Evolutionary conservation across 1,140 invertebrate genomes (phyloP), one percentile per base, ranked within the genome.

Genomic region (Trichonephila clavipes): DNA sequence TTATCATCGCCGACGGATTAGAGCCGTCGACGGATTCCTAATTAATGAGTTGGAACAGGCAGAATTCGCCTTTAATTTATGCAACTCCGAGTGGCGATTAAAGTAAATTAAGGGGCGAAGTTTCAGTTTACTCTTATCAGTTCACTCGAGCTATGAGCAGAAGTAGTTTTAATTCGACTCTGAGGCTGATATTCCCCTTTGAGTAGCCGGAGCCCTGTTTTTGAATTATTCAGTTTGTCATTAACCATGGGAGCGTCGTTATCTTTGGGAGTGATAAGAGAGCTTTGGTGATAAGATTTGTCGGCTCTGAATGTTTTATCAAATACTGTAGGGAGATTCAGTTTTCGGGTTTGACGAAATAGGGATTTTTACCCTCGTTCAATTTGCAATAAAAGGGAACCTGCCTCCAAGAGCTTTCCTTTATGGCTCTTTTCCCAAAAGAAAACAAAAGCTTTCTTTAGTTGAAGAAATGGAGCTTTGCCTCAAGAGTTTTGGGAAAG

Each of bases 311-410:
- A 93, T 93, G 69, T 93, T 93, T 93, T 87, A 93, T 93, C 86
- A 93, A 72, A 72, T 24, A 21, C 34, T 51, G 51, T 18, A 34
- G 24, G 64, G 81, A 51, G 58, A 87, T 87, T 92, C 83, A 72
- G 91, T 62, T 82, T 72, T 82, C 44, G 34, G 66, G 69, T 77
- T 93, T 58, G 40, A 64, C 83, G 83, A 72, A 92, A 59, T 69
- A 92, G 87, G 83, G 91, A 92, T 93, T 93, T 88, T 81, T 82
- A 64, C n/a, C 51, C 51, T 61, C 92, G 21, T 93, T 93, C 85
- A 93, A 93, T 93, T 88, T 93, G 92, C 92, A 93, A 82, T 93
- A 93, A 93, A 93, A 93, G 61, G 64, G 59, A 88, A 82, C 85
- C 58, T 62, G 89, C 24, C 89, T 51, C 51, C 44, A 21, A 90